Conservation (phyloP, 2,888 invertebrate genomes). For the Sesia bembeciformis region DNA sequence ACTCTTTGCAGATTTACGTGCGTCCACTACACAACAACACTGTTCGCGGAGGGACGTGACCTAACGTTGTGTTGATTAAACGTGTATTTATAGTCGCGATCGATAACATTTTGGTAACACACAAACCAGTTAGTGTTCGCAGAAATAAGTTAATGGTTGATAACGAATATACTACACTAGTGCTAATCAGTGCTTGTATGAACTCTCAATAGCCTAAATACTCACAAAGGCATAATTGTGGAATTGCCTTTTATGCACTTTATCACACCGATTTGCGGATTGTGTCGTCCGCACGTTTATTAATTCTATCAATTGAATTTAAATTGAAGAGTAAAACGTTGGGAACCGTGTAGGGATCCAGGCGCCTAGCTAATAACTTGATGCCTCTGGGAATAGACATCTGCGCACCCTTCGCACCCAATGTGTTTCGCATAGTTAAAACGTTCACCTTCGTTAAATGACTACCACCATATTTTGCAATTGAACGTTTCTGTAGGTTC, state of each 20-base stretch:
- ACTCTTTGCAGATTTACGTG: conserved; percentile 56
- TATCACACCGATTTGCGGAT: background rate
- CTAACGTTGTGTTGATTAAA: conserved; percentile 23
- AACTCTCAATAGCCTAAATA: too few species aligned
- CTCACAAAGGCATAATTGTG: too few species aligned
- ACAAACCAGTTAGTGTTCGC: background rate
- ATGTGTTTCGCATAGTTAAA: conserved; percentile 24
- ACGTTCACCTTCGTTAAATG: conserved; percentile 12
- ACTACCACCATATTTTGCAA: conserved; percentile 15
- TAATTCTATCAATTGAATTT: conserved; percentile 69
- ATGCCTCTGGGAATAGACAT: conserved; percentile 62
- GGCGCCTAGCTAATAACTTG: conserved; percentile 67
- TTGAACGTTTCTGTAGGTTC: conserved; percentile 19
- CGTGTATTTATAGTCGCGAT: conserved; percentile 16
- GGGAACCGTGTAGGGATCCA: conserved; percentile 44
- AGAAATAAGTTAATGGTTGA: too few species aligned
- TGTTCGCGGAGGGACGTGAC: conserved; percentile 14
- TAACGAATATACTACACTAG: too few species aligned
- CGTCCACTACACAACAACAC: conserved; percentile 14
- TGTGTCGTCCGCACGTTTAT: conserved; percentile 27
- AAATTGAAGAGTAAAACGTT: conserved; percentile 64
- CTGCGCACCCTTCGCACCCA: conserved; percentile 19
- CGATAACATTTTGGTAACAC: background rate
- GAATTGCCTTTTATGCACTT: too few species aligned
- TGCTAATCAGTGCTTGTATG: too few species aligned